A percentile compares a stretch with the other conserved stretches of the same genome.
Evolutionary conservation across 64 coral and sea anemone species (phyloP).

Genomic region (Cladopsammia gracilis): DNA sequence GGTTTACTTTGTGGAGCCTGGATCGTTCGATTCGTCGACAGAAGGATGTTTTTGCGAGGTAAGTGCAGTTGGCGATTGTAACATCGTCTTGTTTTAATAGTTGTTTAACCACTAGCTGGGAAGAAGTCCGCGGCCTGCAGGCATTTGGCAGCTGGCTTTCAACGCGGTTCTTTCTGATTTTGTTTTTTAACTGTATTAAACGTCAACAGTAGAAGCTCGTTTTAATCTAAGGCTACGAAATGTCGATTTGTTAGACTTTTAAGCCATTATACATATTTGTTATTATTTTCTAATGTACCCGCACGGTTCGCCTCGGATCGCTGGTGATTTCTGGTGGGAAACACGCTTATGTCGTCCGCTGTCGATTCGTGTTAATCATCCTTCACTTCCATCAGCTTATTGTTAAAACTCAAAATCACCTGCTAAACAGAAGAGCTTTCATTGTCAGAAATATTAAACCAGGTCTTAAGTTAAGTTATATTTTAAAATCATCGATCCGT

Average conservation of each 20-base stretch:
- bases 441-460: no score
- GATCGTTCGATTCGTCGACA: conserved; percentile 27
- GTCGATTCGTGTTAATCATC: neutral
- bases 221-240: no score
- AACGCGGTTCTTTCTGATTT: neutral
- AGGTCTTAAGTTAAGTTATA: no score
- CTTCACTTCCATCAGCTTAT: neutral
- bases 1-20: conserved; percentile 39
- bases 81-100: neutral
- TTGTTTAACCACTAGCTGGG: neutral
- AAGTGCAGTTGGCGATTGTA: neutral
- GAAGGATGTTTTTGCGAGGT: conserved; percentile 94
- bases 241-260: no score
- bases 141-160: neutral
- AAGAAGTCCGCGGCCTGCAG: neutral
- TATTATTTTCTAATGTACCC: neutral
- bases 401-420: neutral
- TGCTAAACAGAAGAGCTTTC: neutral
- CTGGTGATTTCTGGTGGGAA: neutral
- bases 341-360: neutral
- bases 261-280: neutral
- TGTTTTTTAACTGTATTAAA: no score
- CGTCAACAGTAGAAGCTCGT: no score
- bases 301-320: neutral
- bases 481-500: no score